phyloP scores from a whole-genome alignment of 2,113 vertebrate species.

The Nipponia nippon region DNA sequence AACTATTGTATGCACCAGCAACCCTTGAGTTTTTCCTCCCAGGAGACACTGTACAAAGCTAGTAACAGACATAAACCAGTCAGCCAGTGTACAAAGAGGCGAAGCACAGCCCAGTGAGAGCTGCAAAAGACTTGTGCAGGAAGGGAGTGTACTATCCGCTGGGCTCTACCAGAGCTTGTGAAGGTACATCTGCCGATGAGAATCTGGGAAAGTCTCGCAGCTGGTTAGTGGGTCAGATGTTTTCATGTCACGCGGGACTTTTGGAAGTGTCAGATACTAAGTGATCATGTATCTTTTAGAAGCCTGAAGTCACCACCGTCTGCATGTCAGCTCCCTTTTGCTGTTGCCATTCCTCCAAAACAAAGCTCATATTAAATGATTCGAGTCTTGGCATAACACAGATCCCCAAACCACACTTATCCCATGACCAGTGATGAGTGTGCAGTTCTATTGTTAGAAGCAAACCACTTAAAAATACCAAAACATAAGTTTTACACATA shows the following conservation, averaged over 20 bases:
- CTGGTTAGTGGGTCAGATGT: background rate
- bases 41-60: background rate
- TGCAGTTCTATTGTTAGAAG: conserved; percentile 49
- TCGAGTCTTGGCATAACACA: background rate
- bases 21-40: background rate
- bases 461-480: conserved; percentile 27
- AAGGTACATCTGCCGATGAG: background rate
- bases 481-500: background rate
- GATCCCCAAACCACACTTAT: conserved; percentile 34
- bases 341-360: conserved; percentile 7
- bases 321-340: background rate
- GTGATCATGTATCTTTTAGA: background rate
- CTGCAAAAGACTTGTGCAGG: background rate
- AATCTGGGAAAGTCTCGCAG: background rate
- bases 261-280: background rate
- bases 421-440: conserved; percentile 37
- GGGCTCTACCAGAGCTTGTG: background rate
- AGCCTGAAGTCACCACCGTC: background rate
- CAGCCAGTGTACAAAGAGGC: background rate
- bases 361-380: background rate
- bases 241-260: background rate
- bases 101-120: background rate
- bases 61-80: background rate
- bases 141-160: background rate
- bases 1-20: background rate